Base-by-base conservation (phyloP, 2,797 vertebrate genomes). In the Enteromius radiatus region DNA sequence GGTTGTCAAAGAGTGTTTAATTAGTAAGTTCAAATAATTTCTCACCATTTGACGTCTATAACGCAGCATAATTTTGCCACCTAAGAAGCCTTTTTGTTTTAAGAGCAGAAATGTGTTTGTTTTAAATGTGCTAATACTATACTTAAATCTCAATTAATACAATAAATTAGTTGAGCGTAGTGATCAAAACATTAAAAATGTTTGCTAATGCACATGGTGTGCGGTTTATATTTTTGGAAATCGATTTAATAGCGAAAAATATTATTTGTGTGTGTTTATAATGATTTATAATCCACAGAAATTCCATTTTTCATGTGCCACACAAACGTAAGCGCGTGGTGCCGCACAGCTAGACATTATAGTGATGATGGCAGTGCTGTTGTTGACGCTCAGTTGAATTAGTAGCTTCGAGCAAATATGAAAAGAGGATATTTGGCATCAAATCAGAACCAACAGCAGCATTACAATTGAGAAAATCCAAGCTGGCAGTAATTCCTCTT, bases 401-500 rank as follows among this genome's bases (percentile, higher is more conserved):
- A 76, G 68, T 64, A 31, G 81, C 74, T n/a, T 69, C 67, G 26
- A 59, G 73, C 77, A 21, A 70, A 78, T 81, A 77, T 83, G 63
- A 84, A 85, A 84, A 65, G 81, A 31, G 74, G 67, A 33, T 36
- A 71, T 77, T 68, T 73, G 67, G 70, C 84, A 87, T 78, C 52
- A 36, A 84, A 78, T 87, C 84, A 81, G 76, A 87, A 65, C 36
- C 47, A 80, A 61, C 41, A 56, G 71, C 74, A 61, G 63, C 78
- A 83, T 87, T 75, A 81, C 81, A 87, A 74, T 63, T 81, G 68
- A 78, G 78, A 68, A 80, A 84, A 81, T 78, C 61, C 70, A 77
- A 87, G 81, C 78, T 85, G 82, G 81, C 82, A 83, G 78, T 78
- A 78, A 85, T 78, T 74, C 78, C 76, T 81, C 74, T 73, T 76